phyloP scores from a whole-genome alignment of 1,140 invertebrate species.

The Ceratina australensis region DNA sequence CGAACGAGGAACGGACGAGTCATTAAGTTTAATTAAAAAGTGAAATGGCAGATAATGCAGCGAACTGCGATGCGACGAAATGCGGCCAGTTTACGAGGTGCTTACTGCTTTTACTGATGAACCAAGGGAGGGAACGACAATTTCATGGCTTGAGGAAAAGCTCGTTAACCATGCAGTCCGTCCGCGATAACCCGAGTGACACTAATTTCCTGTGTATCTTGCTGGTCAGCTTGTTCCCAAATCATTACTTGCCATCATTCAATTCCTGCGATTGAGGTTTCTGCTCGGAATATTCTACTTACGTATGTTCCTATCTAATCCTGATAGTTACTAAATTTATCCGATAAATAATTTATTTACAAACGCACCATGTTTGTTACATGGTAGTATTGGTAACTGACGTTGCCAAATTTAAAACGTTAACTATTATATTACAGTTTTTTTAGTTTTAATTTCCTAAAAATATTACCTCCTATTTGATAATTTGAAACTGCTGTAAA shows the following conservation, averaged over 20 bases:
- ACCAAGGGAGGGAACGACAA: slow-evolving; percentile 1
- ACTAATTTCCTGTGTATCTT: slow-evolving; percentile 40
- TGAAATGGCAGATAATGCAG: slow-evolving; percentile 53
- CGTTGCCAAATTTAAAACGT: too few relatives aligned
- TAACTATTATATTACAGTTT: too few relatives aligned
- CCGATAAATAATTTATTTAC: too few relatives aligned
- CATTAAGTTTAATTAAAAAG: slow-evolving; percentile 70
- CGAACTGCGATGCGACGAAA: slow-evolving; percentile 43
- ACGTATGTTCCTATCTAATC: too few relatives aligned
- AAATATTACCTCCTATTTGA: too few relatives aligned
- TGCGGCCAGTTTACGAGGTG: slow-evolving; percentile 63
- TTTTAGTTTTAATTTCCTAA: too few relatives aligned
- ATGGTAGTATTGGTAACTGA: too few relatives aligned
- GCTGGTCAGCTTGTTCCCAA: slow-evolving; percentile 2
- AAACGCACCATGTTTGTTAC: too few relatives aligned
- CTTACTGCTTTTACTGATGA: slow-evolving; percentile 60
- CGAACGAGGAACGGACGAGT: slow-evolving; percentile 40
- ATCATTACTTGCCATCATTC: slow-evolving; percentile 16
- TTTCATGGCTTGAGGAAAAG: slow-evolving; percentile 7
- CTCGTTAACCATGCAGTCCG: slow-evolving; percentile 40
- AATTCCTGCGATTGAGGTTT: not conserved
- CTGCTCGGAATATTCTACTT: not conserved
- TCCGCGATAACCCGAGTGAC: slow-evolving; percentile 24
- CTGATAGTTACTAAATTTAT: too few relatives aligned
- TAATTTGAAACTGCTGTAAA: too few relatives aligned